Evolutionary conservation across 2,888 invertebrate species (phyloP).

Genomic region (Anorthoa munda): DNA sequence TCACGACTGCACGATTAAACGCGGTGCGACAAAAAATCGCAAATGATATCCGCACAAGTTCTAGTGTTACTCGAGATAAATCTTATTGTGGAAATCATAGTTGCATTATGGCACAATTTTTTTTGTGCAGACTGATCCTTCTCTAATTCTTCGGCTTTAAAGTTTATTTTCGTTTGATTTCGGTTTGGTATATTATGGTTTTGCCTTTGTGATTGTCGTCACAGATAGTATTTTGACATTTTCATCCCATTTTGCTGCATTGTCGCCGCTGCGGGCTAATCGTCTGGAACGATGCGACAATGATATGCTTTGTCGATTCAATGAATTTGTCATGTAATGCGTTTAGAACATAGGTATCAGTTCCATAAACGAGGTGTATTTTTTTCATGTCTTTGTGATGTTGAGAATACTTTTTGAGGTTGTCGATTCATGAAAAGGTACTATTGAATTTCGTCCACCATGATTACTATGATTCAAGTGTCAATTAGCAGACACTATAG

Average conservation of each 20-base stretch:
- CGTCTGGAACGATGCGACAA: slow-evolving; percentile 82
- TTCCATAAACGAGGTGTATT: slow-evolving; percentile 49
- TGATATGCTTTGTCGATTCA: slow-evolving; percentile 58
- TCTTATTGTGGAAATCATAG: slow-evolving; percentile 75
- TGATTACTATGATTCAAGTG: too few relatives aligned
- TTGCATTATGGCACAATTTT: slow-evolving; percentile 32
- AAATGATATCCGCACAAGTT: slow-evolving; percentile 83
- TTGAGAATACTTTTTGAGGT: slow-evolving; percentile 25
- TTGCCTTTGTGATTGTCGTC: slow-evolving; percentile 79
- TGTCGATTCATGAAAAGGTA: not conserved
- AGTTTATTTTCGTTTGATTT: slow-evolving; percentile 55
- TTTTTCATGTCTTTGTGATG: slow-evolving; percentile 15
- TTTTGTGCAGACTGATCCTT: slow-evolving; percentile 7
- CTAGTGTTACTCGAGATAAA: slow-evolving; percentile 84
- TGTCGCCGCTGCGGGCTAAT: slow-evolving; percentile 85
- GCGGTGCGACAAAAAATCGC: slow-evolving; percentile 72
- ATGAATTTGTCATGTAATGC: slow-evolving; percentile 64
- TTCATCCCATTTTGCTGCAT: slow-evolving; percentile 88
- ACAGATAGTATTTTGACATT: slow-evolving; percentile 90
- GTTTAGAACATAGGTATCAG: slow-evolving; percentile 59
- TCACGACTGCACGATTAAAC: slow-evolving; percentile 74
- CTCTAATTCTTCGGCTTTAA: slow-evolving; percentile 23
- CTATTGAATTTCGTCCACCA: not conserved
- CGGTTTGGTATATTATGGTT: slow-evolving; percentile 37
- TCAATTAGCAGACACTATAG: too few relatives aligned